Conservation (phyloP, 2,113 vertebrate species). For the Triplophysa tibetana region DNA sequence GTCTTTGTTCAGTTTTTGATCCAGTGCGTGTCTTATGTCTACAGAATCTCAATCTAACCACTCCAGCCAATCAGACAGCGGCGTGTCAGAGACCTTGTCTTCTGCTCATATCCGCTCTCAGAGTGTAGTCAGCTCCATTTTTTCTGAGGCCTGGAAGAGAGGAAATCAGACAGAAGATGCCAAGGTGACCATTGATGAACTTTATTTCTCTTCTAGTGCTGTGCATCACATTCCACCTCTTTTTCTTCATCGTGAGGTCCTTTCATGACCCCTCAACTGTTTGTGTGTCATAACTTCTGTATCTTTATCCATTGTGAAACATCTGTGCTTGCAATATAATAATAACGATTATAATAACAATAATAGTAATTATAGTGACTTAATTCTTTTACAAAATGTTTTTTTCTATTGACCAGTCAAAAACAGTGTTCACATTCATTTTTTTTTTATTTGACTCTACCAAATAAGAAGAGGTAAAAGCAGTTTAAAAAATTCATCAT, state of each 20-base stretch:
- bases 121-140: slow-evolving; percentile 95
- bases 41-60: slow-evolving; percentile 96
- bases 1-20: background rate
- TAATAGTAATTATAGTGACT: too few relatives aligned
- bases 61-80: slow-evolving; percentile 95
- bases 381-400: too few relatives aligned
- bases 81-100: slow-evolving; percentile 90
- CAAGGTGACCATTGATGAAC: slow-evolving; percentile 76
- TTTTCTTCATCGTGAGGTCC: slow-evolving; percentile 5
- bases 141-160: slow-evolving; percentile 97
- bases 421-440: too few relatives aligned
- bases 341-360: too few relatives aligned
- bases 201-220: background rate
- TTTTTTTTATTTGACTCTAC: too few relatives aligned
- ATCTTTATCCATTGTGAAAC: background rate
- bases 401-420: too few relatives aligned
- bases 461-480: too few relatives aligned
- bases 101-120: slow-evolving; percentile 89
- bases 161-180: slow-evolving; percentile 90
- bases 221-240: background rate
- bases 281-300: background rate
- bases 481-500: too few relatives aligned
- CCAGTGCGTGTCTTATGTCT: background rate
- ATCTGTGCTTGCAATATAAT: background rate
- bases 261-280: background rate